phyloP scores from a whole-genome alignment of 2,797 vertebrate genomes.

The Salmo trutta region DNA sequence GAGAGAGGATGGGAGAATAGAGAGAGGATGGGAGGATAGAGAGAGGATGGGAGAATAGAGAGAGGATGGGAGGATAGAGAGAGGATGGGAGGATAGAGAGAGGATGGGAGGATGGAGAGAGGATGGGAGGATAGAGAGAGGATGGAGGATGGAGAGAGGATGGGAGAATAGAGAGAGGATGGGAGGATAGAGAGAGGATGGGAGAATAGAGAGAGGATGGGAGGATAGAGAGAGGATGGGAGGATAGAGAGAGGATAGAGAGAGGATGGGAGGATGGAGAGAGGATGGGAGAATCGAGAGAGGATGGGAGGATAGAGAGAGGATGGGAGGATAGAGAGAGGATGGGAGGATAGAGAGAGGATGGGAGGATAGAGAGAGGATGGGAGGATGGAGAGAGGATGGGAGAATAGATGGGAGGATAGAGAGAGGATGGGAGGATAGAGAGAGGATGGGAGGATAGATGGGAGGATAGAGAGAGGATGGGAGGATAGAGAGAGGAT shows the following conservation, averaged over 20 bases:
- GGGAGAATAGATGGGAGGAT: neutral
- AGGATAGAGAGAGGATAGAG: constrained; percentile 12
- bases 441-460: constrained; percentile 12
- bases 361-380: too few relatives aligned
- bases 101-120: neutral
- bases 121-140: neutral
- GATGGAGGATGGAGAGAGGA: neutral
- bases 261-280: neutral
- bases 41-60: constrained; percentile 7
- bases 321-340: too few relatives aligned
- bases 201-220: neutral
- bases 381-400: neutral
- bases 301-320: too few relatives aligned
- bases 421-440: constrained; percentile 17
- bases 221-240: constrained; percentile 9
- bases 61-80: neutral
- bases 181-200: neutral
- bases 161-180: neutral
- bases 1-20: constrained; percentile 16
- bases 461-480: neutral
- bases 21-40: neutral
- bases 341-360: too few relatives aligned
- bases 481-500: too few relatives aligned
- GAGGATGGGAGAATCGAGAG: neutral
- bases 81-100: neutral